A percentile compares a stretch with the other conserved stretches of the same genome.
Conservation (phyloP, 2,888 invertebrate species). For the Melanophora roralis region DNA sequence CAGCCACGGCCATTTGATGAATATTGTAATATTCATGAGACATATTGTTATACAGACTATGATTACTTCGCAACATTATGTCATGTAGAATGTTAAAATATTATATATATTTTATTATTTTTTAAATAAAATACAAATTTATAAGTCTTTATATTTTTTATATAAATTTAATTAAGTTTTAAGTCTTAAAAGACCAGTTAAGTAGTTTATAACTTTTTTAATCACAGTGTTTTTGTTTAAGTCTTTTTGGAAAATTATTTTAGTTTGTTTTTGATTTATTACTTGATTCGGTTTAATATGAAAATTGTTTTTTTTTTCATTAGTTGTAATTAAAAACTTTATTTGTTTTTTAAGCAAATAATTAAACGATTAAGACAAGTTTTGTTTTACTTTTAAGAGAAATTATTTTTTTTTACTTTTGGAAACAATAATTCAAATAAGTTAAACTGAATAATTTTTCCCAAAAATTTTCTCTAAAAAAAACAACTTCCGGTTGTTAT, state of each 20-base stretch:
- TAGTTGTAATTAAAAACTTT: conserved; percentile 44
- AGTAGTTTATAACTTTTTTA: conserved; percentile 27
- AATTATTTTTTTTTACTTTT: conserved; percentile 26
- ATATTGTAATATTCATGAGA: conserved; percentile 81
- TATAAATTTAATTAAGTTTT: not conserved
- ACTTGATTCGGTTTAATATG: too few relatives aligned
- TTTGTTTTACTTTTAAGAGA: not conserved
- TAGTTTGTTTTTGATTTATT: too few relatives aligned
- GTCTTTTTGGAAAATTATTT: conserved; percentile 19
- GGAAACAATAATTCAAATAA: conserved; percentile 64
- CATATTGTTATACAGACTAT: conserved; percentile 78
- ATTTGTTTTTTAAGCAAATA: not conserved
- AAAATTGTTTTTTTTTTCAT: too few relatives aligned
- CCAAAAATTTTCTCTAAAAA: conserved; percentile 36
- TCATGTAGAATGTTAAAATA: not conserved
- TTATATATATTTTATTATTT: conserved; percentile 23
- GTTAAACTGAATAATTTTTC: conserved; percentile 64
- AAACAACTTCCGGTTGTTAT: conserved; percentile 36
- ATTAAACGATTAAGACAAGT: not conserved
- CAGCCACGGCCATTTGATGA: conserved; percentile 80
- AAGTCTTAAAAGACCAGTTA: conserved; percentile 20
- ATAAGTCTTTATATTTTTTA: conserved; percentile 18
- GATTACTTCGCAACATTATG: conserved; percentile 74
- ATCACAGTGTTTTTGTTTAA: conserved; percentile 50
- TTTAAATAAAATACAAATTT: not conserved